phyloP scores from a whole-genome alignment of 92 coral and sea anemone genomes.

The Galaxea fascicularis region DNA sequence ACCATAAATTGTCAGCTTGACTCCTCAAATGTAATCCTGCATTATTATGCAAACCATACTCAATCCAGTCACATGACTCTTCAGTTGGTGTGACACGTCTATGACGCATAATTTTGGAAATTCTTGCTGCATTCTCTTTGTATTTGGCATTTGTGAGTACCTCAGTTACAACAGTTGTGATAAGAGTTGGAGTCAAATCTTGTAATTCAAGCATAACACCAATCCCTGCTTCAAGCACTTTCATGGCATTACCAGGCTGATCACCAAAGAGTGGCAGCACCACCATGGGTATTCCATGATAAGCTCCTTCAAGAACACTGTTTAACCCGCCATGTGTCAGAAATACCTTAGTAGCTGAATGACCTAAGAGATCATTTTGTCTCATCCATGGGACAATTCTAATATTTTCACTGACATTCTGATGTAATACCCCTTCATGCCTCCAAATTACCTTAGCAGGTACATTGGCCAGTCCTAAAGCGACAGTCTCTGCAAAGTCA shows the following conservation, averaged over 20 bases:
- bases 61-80: constrained; percentile 91
- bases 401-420: constrained; percentile 57
- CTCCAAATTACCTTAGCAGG: constrained; percentile 85
- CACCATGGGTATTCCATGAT: constrained; percentile 87
- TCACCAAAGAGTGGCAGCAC: constrained; percentile 79
- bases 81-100: constrained; percentile 72
- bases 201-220: constrained; percentile 64
- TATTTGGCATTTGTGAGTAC: constrained; percentile 57
- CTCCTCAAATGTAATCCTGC: constrained; percentile 82
- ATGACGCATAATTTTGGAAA: constrained; percentile 64
- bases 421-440: constrained; percentile 56
- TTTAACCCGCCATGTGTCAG: constrained; percentile 89
- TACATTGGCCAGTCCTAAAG: constrained; percentile 60
- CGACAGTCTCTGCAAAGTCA: constrained; percentile 65
- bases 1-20: constrained; percentile 71
- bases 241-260: constrained; percentile 77
- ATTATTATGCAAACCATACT: constrained; percentile 75
- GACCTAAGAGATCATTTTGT: constrained; percentile 84
- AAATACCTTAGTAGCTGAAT: constrained; percentile 75
- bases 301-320: constrained; percentile 75
- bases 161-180: constrained; percentile 53
- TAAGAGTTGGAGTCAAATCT: constrained; percentile 44
- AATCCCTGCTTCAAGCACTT: constrained; percentile 66
- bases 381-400: constrained; percentile 72
- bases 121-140: constrained; percentile 50